Evolutionary conservation across 35 echinoderm and acorn worm genomes (phyloP).

Genomic region (Anneissia japonica): DNA sequence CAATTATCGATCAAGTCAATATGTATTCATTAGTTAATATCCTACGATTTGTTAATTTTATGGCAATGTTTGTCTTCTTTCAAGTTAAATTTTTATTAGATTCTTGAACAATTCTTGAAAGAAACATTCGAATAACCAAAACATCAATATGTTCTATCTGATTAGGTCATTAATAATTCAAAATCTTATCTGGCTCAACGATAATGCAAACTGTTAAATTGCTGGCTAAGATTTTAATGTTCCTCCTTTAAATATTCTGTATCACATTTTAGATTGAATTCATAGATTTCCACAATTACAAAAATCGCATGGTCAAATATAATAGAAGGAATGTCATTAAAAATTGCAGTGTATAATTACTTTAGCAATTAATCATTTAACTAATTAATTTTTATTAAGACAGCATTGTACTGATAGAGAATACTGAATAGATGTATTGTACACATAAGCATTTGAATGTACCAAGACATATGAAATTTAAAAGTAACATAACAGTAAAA

Average conservation of each 20-base stretch:
- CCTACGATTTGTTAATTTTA: background rate
- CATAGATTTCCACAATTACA: background rate
- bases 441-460: too few relatives aligned
- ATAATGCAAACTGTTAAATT: background rate
- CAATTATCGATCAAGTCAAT: background rate
- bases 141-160: background rate
- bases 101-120: too few relatives aligned
- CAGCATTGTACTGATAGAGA: too few relatives aligned
- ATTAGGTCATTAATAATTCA: background rate
- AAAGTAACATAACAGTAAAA: too few relatives aligned
- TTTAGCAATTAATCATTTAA: background rate
- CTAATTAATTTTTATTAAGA: too few relatives aligned
- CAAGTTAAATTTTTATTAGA: too few relatives aligned
- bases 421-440: too few relatives aligned
- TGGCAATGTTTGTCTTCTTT: background rate
- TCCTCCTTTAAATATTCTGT: background rate
- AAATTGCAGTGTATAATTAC: background rate
- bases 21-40: background rate
- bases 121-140: too few relatives aligned
- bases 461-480: too few relatives aligned
- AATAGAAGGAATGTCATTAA: background rate
- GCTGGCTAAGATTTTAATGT: background rate
- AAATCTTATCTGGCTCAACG: background rate
- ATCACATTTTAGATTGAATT: background rate
- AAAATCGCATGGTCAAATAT: background rate